Conservation (phyloP, 2,113 vertebrate genomes). For the Sylvietta virens region DNA sequence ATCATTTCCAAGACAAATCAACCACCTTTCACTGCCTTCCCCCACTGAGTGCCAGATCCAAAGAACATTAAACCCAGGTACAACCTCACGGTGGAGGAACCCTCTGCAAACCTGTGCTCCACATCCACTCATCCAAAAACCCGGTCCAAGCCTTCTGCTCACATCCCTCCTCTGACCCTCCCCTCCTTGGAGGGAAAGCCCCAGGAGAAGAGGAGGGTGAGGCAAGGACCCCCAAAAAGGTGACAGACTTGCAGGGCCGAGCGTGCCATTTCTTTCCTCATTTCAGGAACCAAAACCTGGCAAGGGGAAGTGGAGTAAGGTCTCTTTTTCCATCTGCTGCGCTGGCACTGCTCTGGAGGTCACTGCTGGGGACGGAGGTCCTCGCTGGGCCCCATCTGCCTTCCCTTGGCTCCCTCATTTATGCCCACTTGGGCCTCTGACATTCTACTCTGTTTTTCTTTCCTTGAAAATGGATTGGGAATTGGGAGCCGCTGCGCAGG, state of each 20-base stretch:
- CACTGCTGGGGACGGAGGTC: neutral
- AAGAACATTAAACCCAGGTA: neutral
- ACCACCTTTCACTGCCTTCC: neutral
- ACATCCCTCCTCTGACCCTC: neutral
- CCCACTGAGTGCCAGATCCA: neutral
- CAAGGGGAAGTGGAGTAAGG: neutral
- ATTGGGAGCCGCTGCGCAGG: constrained; percentile 66
- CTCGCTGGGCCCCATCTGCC: constrained; percentile 21
- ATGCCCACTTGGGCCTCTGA: constrained; percentile 58
- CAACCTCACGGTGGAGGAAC: neutral
- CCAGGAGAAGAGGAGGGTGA: neutral
- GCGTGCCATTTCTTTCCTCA: constrained; percentile 12
- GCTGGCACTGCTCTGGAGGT: constrained; percentile 9
- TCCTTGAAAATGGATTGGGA: constrained; percentile 76
- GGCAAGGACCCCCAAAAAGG: neutral
- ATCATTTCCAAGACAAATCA: constrained; percentile 3
- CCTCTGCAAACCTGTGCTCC: neutral
- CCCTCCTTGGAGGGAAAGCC: neutral
- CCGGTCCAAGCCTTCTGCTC: neutral
- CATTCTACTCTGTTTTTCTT: constrained; percentile 76
- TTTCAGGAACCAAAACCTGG: constrained; percentile 26
- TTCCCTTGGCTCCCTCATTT: neutral
- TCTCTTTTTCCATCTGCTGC: constrained; percentile 34
- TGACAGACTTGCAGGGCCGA: neutral
- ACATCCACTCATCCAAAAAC: neutral